Evolutionary conservation across 1,140 invertebrate species (phyloP), one percentile per base, ranked within the genome.

Genomic region (Sycophaga agraensis): DNA sequence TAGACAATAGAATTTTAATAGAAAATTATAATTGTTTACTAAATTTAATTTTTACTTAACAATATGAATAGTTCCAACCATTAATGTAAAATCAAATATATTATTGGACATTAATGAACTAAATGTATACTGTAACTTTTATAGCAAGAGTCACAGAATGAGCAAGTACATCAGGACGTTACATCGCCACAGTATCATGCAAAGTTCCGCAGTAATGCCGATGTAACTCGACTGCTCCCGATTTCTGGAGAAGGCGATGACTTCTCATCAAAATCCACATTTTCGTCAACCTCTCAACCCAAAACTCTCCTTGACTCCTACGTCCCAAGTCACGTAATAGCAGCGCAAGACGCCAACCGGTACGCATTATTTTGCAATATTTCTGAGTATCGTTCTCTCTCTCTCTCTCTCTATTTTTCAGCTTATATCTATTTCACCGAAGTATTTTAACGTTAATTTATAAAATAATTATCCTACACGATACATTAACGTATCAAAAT

Each of bases 281-380:
- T 70, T 16, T 55, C 66, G 8, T 59, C 70, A 0, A 9, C 50
- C 14, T 58, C 70, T 0, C 69, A 68, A 21, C 76, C 77, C 0
- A 77, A 70, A 65, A 78, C 77, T 5, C 65, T 81, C 39, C 66
- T 81, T 3, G 79, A 80, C 24, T 70, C 75, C 31, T 81, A 81
- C 48, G 57, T 77, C 9, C 77, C 79, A 1, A 80, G 78, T 64
- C 72, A 75, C 21, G 26, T 81, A 0, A 79, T 79, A 45, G 73
- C 73, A 12, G 77, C 77, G 8, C 75, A 77, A 57, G 77, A 81
- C 48, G 63, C 65, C 0, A 69, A 70, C n/a, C 75, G 75, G 78
- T 79, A 74, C 28, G 58, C 55, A 31, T 31, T 22, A 5, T 58
- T 24, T 55, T 16, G 28, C 19, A 22, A 50, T n/a, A n/a, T n/a